A percentile compares a stretch with the other conserved stretches of the same genome.
These are phyloP conservation scores for Cherax destructor DNA, from an alignment of 1,140 invertebrate species.

Conservation along the genomic window DNA sequence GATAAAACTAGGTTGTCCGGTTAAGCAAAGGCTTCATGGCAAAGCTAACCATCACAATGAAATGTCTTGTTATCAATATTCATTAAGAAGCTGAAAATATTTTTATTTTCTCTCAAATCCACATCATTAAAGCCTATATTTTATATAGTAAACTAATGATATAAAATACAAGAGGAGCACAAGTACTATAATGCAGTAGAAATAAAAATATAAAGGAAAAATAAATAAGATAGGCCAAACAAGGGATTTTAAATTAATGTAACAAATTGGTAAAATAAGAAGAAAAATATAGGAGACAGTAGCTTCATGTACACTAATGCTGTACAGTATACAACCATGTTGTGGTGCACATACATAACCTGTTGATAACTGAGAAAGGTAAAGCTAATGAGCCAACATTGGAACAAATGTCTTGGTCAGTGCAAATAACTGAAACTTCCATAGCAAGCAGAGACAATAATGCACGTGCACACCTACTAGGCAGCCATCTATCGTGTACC, in stretches of 20 bases:
- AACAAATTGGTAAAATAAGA: too few species aligned
- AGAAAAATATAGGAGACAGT: neutral
- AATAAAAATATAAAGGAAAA: neutral
- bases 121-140: neutral
- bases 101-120: neutral
- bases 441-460: constrained; percentile 30
- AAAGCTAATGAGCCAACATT: constrained; percentile 12
- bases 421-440: constrained; percentile 20
- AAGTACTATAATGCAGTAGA: neutral
- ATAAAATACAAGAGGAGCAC: neutral
- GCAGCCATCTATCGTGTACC: constrained; percentile 29
- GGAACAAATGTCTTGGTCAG: neutral
- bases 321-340: neutral
- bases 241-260: neutral
- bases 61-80: neutral
- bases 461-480: constrained; percentile 48
- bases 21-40: neutral
- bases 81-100: too few species aligned
- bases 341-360: neutral
- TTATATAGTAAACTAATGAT: neutral
- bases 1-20: neutral
- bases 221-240: neutral
- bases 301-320: neutral
- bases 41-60: neutral
- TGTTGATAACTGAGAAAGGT: neutral